Base-by-base conservation (phyloP, 2,888 invertebrate genomes). In the Neoscelio sp. region DNA sequence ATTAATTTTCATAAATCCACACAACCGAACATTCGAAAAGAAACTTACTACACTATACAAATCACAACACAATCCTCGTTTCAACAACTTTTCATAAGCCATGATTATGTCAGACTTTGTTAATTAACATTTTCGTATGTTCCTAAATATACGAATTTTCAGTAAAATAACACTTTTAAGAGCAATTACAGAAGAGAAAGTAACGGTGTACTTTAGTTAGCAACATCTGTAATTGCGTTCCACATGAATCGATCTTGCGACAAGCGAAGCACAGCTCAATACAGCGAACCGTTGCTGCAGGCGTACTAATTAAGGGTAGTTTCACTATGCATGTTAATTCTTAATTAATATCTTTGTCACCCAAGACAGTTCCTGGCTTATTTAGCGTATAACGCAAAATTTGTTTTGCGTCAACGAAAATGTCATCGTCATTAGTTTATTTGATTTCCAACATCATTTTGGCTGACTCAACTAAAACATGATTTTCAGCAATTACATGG, bases 281-380 rank as follows among this genome's bases (percentile, higher is more conserved):
- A 65, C 42, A 42, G 82, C 75, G 81, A 81, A 73, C 79, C 77
- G 83, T 80, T 80, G 86, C 86, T 85, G 84, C 84, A 82, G 85
- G 84, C 86, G 83, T 87, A 87, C 87, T 89, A 89, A 89, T 88
- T 89, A 88, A 87, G 86, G 83, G 83, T 83, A 84, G 83, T 85
- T 86, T 87, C 84, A 82, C 81, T 82, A 87, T 85, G 86, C 86
- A 85, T 88, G 87, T 87, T 88, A 88, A 89, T 89, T 88, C 86
- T 88, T 89, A 88, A 89, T 89, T 88, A 89, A 89, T 89, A 87
- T 87, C 86, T 86, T 87, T 87, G 85, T 86, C 85, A 80, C 78
- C 80, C 78, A 80, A 82, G 74, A 81, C 81, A 78, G 74, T 78
- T 79, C 82, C 77, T 78, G 64, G 65, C 54, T 67, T 40, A 33